phyloP scores from a whole-genome alignment of 2,888 invertebrate species.

The Mactromeris polynyma region DNA sequence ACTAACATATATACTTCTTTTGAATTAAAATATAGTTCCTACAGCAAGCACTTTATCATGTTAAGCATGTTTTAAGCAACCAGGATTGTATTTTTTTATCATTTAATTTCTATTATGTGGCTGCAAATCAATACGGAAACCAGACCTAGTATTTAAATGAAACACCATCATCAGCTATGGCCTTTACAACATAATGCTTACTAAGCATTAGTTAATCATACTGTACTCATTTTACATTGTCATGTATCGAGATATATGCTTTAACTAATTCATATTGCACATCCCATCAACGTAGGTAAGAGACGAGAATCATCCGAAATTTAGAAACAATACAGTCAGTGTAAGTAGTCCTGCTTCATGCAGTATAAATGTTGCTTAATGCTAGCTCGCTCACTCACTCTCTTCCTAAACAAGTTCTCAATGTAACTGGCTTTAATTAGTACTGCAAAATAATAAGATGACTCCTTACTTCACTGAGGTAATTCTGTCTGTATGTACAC shows the following conservation, averaged over 20 bases:
- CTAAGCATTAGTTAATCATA: background rate
- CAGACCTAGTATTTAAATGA: too few relatives aligned
- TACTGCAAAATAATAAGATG: background rate
- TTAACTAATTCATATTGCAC: slow-evolving; percentile 30
- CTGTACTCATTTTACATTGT: background rate
- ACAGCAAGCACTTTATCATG: too few relatives aligned
- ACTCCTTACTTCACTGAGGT: background rate
- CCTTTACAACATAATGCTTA: background rate
- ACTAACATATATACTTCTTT: too few relatives aligned
- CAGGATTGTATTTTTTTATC: too few relatives aligned
- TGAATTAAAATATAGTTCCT: too few relatives aligned
- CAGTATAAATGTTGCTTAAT: background rate
- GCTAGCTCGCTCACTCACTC: background rate
- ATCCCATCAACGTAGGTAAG: slow-evolving; percentile 57
- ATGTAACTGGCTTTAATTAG: background rate
- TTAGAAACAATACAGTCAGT: slow-evolving; percentile 66
- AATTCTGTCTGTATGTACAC: background rate
- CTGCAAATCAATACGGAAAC: too few relatives aligned
- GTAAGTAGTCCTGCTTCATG: slow-evolving; percentile 57
- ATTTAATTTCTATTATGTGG: too few relatives aligned
- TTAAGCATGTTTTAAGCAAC: too few relatives aligned
- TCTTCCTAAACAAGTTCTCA: background rate
- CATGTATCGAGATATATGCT: slow-evolving; percentile 11
- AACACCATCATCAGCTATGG: too few relatives aligned
- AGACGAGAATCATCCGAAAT: slow-evolving; percentile 63